Percentiles rank a stretch among this genome's conserved stretches.
Conservation (phyloP, 53 echinoderm and acorn worm species). For the Astropecten irregularis region DNA sequence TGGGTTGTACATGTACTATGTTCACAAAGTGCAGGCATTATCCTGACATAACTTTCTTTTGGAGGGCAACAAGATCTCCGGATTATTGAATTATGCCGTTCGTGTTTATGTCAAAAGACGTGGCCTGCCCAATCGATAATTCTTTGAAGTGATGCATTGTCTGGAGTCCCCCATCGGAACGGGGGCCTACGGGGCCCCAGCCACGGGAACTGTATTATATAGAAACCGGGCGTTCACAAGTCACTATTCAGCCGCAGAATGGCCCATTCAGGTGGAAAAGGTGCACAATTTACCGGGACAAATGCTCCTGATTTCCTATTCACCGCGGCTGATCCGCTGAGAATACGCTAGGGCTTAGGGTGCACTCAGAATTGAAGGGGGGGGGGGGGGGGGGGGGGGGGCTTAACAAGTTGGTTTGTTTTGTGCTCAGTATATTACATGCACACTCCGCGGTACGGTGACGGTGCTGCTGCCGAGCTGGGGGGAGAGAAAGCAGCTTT, state of each 20-base stretch:
- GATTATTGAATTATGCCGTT: constrained; percentile 44
- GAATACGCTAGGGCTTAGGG: constrained; percentile 65
- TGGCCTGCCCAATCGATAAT: constrained; percentile 38
- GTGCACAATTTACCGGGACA: constrained; percentile 94
- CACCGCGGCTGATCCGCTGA: constrained; percentile 78
- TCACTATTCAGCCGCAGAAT: constrained; percentile 65
- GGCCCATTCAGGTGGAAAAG: constrained; percentile 79
- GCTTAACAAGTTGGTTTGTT: constrained; percentile 79
- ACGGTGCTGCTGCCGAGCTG: no score
- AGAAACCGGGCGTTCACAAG: constrained; percentile 68
- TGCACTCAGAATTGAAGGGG: constrained; percentile 65
- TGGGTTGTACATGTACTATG: no score
- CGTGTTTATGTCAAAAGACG: constrained; percentile 31
- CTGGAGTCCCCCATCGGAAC: no score
- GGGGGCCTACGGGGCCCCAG: no score
- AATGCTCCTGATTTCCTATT: constrained; percentile 87
- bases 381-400: no score
- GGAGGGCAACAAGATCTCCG: constrained; percentile 19
- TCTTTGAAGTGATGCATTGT: constrained; percentile 20
- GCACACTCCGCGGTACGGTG: no score
- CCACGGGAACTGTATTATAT: no score
- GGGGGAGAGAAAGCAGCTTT: no score
- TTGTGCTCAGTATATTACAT: no score
- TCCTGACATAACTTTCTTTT: constrained; percentile 43
- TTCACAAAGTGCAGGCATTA: not conserved